These are phyloP conservation scores for Alexandromys fortis DNA, from an alignment of 2,113 vertebrate species.

Conservation along the genomic window DNA sequence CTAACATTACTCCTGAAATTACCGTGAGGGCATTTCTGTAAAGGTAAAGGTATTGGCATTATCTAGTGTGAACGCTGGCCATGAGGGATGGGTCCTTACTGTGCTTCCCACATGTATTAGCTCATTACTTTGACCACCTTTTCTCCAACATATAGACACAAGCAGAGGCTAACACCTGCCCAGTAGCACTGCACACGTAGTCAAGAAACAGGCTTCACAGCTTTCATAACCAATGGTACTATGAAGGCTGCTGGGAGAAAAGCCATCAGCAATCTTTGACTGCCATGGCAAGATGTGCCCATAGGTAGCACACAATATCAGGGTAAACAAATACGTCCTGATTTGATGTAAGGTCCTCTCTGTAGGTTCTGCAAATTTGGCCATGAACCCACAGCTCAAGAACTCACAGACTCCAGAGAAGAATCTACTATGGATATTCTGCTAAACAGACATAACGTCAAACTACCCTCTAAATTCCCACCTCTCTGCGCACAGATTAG, in stretches of 20 bases:
- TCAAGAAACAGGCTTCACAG: neutral
- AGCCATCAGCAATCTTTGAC: neutral
- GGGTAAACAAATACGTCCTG: neutral
- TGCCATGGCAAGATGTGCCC: neutral
- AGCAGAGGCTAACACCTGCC: neutral
- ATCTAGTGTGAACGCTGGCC: neutral
- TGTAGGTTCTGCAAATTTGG: neutral
- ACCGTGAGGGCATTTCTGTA: neutral
- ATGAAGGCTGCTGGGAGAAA: neutral
- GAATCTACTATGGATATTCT: neutral
- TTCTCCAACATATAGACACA: neutral
- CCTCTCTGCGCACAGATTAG: neutral
- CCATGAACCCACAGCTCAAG: neutral
- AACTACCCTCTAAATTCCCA: neutral
- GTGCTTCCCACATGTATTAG: neutral
- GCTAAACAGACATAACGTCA: neutral
- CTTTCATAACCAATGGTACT: neutral
- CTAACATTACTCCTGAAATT: neutral
- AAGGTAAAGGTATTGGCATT: neutral
- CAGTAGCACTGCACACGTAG: neutral
- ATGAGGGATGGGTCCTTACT: neutral
- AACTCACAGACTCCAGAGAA: neutral
- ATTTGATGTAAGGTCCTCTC: neutral
- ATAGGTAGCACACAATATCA: neutral
- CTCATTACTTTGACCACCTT: constrained; percentile 1